These are phyloP conservation scores for Apodemus sylvaticus DNA, from an alignment of 2,113 vertebrate genomes.

Conservation along the genomic window DNA sequence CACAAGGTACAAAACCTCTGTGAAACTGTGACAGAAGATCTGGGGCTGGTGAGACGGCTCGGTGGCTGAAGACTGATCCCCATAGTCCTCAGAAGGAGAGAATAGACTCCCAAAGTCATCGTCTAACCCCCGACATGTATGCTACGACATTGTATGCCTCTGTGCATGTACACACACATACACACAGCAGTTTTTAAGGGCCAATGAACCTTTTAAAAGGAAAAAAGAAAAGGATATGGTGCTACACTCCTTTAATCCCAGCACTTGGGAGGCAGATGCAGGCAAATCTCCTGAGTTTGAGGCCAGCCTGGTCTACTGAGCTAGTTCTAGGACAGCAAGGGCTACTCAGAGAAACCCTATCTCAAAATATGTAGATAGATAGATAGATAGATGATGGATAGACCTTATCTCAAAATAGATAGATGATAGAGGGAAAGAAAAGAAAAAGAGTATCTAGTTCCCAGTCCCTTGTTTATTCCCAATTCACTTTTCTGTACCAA, in stretches of 20 bases:
- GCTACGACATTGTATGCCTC: not conserved
- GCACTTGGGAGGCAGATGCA: not conserved
- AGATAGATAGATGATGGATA: too few species aligned
- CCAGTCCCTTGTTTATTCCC: constrained; percentile 7
- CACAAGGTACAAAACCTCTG: not conserved
- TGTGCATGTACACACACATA: not conserved
- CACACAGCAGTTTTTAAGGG: not conserved
- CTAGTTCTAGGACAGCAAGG: not conserved
- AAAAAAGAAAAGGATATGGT: not conserved
- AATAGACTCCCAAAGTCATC: not conserved
- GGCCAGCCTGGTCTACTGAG: not conserved
- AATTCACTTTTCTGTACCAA: not conserved
- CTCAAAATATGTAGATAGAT: not conserved
- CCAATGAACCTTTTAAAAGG: too few species aligned
- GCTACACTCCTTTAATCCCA: not conserved
- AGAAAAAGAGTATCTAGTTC: not conserved
- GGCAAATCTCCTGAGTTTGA: not conserved
- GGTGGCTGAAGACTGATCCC: not conserved
- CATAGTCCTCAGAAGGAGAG: not conserved
- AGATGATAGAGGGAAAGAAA: not conserved
- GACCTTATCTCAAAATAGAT: not conserved
- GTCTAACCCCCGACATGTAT: not conserved
- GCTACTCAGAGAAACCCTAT: not conserved
- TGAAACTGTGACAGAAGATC: not conserved
- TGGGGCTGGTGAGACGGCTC: not conserved